Percentiles rank a stretch among this genome's conserved stretches.
phyloP scores from a whole-genome alignment of 1,140 invertebrate species.

The Drosophila sp. region DNA sequence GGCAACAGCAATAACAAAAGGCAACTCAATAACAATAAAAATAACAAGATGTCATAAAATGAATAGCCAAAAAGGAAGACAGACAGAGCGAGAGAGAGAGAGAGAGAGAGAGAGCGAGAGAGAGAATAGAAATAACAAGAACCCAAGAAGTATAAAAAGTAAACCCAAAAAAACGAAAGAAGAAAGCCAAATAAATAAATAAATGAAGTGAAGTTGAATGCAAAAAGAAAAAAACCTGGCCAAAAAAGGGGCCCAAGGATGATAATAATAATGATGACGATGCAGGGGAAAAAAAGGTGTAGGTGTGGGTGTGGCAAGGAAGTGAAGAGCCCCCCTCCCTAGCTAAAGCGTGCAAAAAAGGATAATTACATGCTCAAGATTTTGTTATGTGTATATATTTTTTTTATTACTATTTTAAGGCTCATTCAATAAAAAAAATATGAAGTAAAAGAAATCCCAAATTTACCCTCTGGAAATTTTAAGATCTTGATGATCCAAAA shows the following conservation, averaged over 20 bases:
- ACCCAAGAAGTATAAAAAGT: conserved; percentile 28
- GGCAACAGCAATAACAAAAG: conserved; percentile 50
- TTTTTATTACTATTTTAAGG: neutral
- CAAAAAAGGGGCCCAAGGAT: neutral
- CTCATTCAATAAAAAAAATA: conserved; percentile 44
- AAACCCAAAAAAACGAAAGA: conserved; percentile 26
- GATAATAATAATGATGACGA: conserved; percentile 11
- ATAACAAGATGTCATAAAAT: conserved; percentile 78
- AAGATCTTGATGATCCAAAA: too few species aligned
- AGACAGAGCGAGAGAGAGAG: neutral
- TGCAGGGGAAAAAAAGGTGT: neutral
- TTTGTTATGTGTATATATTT: conserved; percentile 28
- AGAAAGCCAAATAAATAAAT: conserved; percentile 60
- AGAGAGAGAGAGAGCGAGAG: neutral
- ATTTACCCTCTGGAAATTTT: neutral
- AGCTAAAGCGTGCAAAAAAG: conserved; percentile 50
- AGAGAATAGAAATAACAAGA: conserved; percentile 45
- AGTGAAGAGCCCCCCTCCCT: conserved; percentile 5
- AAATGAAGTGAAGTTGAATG: conserved; percentile 33
- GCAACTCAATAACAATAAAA: conserved; percentile 79
- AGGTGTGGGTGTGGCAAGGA: neutral
- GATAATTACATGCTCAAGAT: conserved; percentile 77
- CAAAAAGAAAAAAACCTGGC: conserved; percentile 13
- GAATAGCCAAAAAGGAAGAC: conserved; percentile 27
- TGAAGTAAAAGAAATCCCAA: conserved; percentile 12